Percentiles rank a stretch among this genome's conserved stretches.
Conservation (phyloP, 1,140 invertebrate genomes). For the Bombyx mandarina region DNA sequence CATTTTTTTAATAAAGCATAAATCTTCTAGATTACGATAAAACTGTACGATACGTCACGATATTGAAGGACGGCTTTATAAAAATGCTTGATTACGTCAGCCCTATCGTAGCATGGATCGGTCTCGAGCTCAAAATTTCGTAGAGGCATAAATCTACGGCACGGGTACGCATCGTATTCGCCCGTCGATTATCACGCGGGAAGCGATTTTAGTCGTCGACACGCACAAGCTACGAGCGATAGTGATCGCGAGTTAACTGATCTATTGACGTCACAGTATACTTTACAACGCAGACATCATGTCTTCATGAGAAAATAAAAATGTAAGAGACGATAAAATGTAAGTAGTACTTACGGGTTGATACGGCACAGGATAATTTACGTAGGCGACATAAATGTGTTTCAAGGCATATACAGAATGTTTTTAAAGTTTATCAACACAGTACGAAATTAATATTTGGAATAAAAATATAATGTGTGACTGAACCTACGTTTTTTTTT, state of each 20-base stretch:
- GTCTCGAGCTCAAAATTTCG: constrained; percentile 19
- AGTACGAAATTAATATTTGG: no score
- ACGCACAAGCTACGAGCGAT: constrained; percentile 32
- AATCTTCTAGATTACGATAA: no score
- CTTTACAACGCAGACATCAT: constrained; percentile 1
- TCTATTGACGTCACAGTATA: background rate
- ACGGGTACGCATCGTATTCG: constrained; percentile 21
- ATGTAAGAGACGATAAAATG: no score
- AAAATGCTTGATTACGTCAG: constrained; percentile 2
- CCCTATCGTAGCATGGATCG: constrained; percentile 10
- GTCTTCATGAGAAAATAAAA: background rate
- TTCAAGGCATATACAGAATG: no score
- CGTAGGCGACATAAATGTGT: no score
- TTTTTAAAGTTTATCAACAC: no score
- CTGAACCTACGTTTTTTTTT: no score
- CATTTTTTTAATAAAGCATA: no score
- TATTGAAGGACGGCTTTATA: no score
- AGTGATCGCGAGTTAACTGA: constrained; percentile 24
- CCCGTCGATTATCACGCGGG: constrained; percentile 44
- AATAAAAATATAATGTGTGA: no score
- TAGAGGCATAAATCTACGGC: constrained; percentile 4
- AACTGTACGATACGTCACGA: no score
- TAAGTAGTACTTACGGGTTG: no score
- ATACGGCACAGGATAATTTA: background rate
- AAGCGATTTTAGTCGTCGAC: constrained; percentile 21